phyloP scores from a whole-genome alignment of 2,888 invertebrate genomes.

The Metellina segmentata region DNA sequence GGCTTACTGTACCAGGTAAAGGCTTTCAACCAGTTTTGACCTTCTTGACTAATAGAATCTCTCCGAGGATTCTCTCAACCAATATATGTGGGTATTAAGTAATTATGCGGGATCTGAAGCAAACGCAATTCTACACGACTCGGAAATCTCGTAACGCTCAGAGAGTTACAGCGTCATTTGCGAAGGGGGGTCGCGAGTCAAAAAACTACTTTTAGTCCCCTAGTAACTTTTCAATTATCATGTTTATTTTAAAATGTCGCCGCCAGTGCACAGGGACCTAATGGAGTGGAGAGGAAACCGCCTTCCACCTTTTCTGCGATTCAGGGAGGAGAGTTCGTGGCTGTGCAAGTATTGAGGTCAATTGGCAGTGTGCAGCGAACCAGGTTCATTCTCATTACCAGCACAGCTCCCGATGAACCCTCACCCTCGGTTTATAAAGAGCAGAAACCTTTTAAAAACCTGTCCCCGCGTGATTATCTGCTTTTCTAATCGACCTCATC shows the following conservation, averaged over 20 bases:
- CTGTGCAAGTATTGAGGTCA: neutral
- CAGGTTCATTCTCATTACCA: conserved; percentile 37
- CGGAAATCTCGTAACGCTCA: no score
- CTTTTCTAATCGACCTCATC: conserved; percentile 48
- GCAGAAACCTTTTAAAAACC: conserved; percentile 67
- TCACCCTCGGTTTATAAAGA: conserved; percentile 9
- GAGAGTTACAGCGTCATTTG: no score
- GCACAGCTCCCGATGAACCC: neutral
- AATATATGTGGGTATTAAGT: no score
- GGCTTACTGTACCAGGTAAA: no score
- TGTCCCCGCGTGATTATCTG: conserved; percentile 20
- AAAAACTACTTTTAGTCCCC: no score
- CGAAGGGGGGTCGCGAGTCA: neutral
- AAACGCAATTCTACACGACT: no score
- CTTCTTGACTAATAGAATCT: no score
- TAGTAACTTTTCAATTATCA: neutral
- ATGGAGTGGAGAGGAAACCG: neutral
- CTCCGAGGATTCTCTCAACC: no score
- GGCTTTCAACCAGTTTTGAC: no score
- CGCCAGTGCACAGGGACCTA: neutral
- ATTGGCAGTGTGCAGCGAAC: neutral
- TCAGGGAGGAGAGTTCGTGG: conserved; percentile 12
- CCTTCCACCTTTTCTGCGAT: neutral
- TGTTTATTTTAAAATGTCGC: neutral
- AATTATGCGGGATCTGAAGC: no score